phyloP scores from a whole-genome alignment of 2,113 vertebrate genomes.

The Pelecanoides urinatrix region DNA sequence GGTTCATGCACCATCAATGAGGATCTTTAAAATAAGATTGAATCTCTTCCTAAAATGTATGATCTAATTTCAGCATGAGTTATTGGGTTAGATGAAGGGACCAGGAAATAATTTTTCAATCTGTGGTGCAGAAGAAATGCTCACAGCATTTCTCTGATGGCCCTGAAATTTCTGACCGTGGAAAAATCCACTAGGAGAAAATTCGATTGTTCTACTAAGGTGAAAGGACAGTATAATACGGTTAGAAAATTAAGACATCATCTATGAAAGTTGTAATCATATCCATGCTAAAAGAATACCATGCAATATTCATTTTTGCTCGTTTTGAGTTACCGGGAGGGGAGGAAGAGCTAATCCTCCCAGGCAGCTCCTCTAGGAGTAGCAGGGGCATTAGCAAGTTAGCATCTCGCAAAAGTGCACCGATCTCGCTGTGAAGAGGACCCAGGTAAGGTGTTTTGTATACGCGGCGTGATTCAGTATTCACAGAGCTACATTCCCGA shows the following conservation, averaged over 20 bases:
- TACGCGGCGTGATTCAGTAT: neutral
- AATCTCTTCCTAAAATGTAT: neutral
- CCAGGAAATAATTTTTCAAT: neutral
- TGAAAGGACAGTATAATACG: neutral
- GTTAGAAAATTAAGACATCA: neutral
- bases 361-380: rapidly evolving
- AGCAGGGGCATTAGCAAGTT: neutral
- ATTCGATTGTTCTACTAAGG: neutral
- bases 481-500: neutral
- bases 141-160: neutral
- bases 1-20: neutral
- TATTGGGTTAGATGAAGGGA: neutral
- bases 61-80: neutral
- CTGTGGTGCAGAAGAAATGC: neutral
- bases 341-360: neutral
- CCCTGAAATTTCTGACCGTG: neutral
- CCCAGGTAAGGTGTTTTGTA: neutral
- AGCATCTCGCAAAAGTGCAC: neutral
- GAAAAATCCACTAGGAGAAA: neutral
- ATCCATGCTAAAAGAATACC: neutral
- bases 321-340: neutral
- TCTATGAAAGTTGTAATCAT: neutral
- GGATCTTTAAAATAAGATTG: neutral
- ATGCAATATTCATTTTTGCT: neutral
- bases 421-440: neutral